Conservation (phyloP, 2,113 vertebrate species). For the Polypterus senegalus region DNA sequence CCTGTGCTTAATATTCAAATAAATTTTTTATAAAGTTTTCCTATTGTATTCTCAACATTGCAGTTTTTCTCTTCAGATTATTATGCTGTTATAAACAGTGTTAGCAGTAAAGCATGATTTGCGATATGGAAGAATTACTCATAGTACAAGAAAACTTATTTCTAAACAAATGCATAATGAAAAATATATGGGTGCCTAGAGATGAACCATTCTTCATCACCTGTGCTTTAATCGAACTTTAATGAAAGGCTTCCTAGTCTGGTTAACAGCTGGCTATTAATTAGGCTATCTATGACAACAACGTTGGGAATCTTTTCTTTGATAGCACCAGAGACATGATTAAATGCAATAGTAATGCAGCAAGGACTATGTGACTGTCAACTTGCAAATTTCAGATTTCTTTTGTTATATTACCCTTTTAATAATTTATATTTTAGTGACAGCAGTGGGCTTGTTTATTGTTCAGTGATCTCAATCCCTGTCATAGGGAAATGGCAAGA, state of each 20-base stretch:
- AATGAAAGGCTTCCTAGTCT: neutral
- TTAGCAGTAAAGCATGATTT: too few species aligned
- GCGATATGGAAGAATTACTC: too few species aligned
- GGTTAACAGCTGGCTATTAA: slow-evolving; percentile 22
- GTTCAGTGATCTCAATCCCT: slow-evolving; percentile 14
- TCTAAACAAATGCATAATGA: too few species aligned
- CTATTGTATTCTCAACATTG: too few species aligned
- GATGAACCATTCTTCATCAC: too few species aligned
- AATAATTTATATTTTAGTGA: slow-evolving; percentile 23
- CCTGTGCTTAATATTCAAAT: too few species aligned
- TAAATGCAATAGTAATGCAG: neutral
- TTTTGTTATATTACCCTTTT: slow-evolving; percentile 27
- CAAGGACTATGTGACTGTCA: slow-evolving; percentile 7
- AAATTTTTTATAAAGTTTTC: too few species aligned
- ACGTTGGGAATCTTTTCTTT: slow-evolving; percentile 2
- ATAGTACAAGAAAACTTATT: too few species aligned
- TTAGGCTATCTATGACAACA: slow-evolving; percentile 20
- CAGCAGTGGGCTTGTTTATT: slow-evolving; percentile 19
- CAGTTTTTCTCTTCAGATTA: too few species aligned
- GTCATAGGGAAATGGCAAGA: slow-evolving; percentile 24
- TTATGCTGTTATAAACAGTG: too few species aligned
- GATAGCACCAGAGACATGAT: slow-evolving; percentile 4
- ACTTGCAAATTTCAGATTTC: slow-evolving; percentile 23
- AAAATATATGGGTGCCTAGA: too few species aligned
- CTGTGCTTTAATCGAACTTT: too few species aligned